Conservation (phyloP, 2,888 invertebrate genomes). For the Charanyca ferruginea region DNA sequence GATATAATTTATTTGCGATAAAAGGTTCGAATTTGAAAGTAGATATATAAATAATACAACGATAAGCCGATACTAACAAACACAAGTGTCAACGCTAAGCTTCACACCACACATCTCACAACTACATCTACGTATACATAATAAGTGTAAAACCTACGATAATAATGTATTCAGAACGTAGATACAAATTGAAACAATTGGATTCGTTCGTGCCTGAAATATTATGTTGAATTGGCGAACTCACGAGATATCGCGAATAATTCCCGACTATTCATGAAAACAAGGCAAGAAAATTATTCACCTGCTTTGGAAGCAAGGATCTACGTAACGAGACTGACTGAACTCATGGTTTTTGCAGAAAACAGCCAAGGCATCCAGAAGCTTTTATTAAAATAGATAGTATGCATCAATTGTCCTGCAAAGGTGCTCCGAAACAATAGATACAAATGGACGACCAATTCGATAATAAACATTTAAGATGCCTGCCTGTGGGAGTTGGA, state of each 20-base stretch:
- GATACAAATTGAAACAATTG: conserved; percentile 68
- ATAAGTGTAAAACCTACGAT: conserved; percentile 49
- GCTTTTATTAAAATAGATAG: neutral
- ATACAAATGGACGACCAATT: neutral
- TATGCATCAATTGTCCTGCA: too few species aligned
- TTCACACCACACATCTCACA: conserved; percentile 12
- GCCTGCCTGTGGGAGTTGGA: neutral
- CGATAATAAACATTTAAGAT: neutral
- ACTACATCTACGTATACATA: neutral
- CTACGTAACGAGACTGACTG: neutral
- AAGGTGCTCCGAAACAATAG: neutral
- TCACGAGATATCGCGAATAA: conserved; percentile 30
- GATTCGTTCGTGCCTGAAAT: conserved; percentile 65
- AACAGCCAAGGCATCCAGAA: neutral
- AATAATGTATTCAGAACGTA: conserved; percentile 66
- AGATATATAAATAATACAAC: conserved; percentile 3
- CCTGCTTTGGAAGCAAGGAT: conserved; percentile 13
- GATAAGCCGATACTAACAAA: conserved; percentile 39
- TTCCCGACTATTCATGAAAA: conserved; percentile 21
- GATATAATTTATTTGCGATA: too few species aligned
- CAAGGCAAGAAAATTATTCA: conserved; percentile 28
- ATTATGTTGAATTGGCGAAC: conserved; percentile 51
- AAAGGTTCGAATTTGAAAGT: too few species aligned
- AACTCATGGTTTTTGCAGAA: neutral
- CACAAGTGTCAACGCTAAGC: conserved; percentile 33